These are phyloP conservation scores for Pseudomyrmex flavicornis DNA, from an alignment of 1,140 invertebrate genomes.

Conservation along the genomic window DNA sequence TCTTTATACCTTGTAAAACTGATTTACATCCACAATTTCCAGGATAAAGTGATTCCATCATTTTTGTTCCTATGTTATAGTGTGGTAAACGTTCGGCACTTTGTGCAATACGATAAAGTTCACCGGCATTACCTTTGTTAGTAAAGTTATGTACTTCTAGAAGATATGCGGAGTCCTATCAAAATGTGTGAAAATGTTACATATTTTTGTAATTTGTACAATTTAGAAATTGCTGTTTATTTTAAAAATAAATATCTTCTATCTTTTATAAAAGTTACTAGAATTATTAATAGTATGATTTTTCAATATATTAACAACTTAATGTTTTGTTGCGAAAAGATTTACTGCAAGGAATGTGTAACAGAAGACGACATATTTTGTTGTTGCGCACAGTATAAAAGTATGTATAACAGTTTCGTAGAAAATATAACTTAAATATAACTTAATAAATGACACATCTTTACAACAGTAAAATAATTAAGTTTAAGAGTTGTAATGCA, in stretches of 20 bases:
- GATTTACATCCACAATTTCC: conserved; percentile 93
- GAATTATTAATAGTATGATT: too few relatives aligned
- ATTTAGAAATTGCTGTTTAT: background rate
- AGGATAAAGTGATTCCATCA: conserved; percentile 91
- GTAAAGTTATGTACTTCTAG: conserved; percentile 96
- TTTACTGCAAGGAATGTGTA: too few relatives aligned
- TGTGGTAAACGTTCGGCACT: conserved; percentile 93
- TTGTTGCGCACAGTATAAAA: too few relatives aligned
- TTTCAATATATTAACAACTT: too few relatives aligned
- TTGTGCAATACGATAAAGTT: conserved; percentile 98
- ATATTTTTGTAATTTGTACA: background rate
- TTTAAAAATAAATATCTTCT: too few relatives aligned
- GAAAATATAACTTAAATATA: too few relatives aligned
- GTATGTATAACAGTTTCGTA: too few relatives aligned
- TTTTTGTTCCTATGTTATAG: conserved; percentile 87
- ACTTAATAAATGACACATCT: too few relatives aligned
- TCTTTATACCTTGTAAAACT: conserved; percentile 91
- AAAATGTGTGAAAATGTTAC: background rate
- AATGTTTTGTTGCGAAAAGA: too few relatives aligned
- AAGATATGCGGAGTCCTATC: conserved; percentile 82
- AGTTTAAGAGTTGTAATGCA: too few relatives aligned
- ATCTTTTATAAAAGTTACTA: conserved; percentile 7
- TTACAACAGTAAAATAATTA: too few relatives aligned
- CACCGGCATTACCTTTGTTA: conserved; percentile 94
- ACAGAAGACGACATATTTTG: too few relatives aligned